phyloP scores from a whole-genome alignment of 2,113 vertebrate genomes.

The Alethe diademata region DNA sequence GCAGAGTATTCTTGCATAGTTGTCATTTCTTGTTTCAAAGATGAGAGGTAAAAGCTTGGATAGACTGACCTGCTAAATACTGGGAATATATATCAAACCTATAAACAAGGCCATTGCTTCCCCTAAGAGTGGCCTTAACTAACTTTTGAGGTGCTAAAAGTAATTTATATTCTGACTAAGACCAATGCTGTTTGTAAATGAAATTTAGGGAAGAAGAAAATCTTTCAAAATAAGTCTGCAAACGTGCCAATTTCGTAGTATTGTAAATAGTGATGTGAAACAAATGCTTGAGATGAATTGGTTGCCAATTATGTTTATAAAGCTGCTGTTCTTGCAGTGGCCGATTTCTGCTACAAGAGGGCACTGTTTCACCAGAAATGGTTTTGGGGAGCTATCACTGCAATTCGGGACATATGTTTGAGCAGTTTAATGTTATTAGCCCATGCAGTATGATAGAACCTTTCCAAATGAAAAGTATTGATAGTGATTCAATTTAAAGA shows the following conservation, averaged over 20 bases:
- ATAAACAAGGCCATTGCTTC: not conserved
- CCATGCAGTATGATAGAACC: not conserved
- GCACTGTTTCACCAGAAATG: not conserved
- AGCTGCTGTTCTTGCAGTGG: not conserved
- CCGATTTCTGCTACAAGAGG: constrained; percentile 7
- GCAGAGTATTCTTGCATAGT: not conserved
- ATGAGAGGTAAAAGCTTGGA: not conserved
- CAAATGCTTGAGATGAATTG: not conserved
- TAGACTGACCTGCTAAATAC: not conserved
- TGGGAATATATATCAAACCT: not conserved
- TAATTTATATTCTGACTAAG: not conserved
- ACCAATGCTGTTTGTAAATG: not conserved
- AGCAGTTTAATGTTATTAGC: not conserved
- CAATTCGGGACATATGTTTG: not conserved
- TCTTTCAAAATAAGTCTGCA: not conserved
- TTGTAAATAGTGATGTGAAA: not conserved
- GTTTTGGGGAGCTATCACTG: not conserved
- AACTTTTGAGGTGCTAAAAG: not conserved
- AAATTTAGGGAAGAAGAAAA: not conserved
- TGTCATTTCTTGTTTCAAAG: not conserved
- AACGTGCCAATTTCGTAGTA: rapidly evolving
- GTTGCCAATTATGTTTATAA: not conserved
- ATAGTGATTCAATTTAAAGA: not conserved
- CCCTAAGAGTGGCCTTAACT: not conserved
- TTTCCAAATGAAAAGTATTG: not conserved